A percentile compares a stretch with the other conserved stretches of the same genome.
These are phyloP conservation scores for Pachypeltis micranthus DNA, from an alignment of 1,140 invertebrate genomes.

Conservation along the genomic window DNA sequence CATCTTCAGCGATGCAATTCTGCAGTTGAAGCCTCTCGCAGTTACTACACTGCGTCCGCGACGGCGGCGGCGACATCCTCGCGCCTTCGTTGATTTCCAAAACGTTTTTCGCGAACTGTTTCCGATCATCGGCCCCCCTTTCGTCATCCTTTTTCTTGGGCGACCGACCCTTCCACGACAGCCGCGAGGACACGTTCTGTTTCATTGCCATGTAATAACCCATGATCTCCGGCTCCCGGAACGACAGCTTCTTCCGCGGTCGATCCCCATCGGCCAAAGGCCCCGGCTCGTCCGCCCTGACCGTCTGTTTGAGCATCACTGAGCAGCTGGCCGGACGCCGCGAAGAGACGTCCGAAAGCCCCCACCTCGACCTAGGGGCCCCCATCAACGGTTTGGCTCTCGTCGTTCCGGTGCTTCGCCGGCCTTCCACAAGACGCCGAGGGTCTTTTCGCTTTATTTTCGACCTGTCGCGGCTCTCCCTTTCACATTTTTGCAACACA, in stretches of 20 bases:
- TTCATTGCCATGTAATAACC: conserved; percentile 35
- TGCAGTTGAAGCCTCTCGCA: background rate
- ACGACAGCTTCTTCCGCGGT: conserved; percentile 72
- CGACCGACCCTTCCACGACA: conserved; percentile 22
- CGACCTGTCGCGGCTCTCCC: too few relatives aligned
- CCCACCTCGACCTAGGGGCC: background rate
- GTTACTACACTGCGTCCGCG: background rate
- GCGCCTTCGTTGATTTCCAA: conserved; percentile 27
- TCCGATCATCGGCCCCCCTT: conserved; percentile 31
- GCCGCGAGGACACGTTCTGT: conserved; percentile 24
- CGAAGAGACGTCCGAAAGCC: conserved; percentile 1
- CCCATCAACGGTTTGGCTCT: too few relatives aligned
- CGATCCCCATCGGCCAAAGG: conserved; percentile 41
- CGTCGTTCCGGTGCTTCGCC: too few relatives aligned
- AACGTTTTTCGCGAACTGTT: background rate
- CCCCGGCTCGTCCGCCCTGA: conserved; percentile 23
- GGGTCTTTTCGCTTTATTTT: too few relatives aligned
- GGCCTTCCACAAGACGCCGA: too few relatives aligned
- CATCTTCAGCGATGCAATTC: background rate
- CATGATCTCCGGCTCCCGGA: conserved; percentile 69
- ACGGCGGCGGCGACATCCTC: conserved; percentile 23
- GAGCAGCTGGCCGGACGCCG: conserved; percentile 8
- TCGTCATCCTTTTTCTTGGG: conserved; percentile 21
- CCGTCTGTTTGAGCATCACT: conserved; percentile 18
- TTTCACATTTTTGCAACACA: too few relatives aligned